Conservation (phyloP, 2,797 vertebrate species). For the Sciurus vulgaris region DNA sequence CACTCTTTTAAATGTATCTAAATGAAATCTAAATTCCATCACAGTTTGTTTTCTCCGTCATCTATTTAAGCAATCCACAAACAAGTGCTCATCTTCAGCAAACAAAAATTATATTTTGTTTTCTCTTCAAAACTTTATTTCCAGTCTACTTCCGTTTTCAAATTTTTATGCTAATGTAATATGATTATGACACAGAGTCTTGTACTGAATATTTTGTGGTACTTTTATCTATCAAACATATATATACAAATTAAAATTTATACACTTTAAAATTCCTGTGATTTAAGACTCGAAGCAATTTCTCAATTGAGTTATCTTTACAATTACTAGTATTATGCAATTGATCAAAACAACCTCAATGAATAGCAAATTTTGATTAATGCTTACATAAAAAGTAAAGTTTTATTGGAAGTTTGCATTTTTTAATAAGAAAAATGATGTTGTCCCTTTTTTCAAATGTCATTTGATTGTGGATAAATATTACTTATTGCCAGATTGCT, state of each 20-base stretch:
- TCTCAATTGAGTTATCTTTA: conserved; percentile 45
- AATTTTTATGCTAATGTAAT: conserved; percentile 64
- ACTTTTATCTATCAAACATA: conserved; percentile 50
- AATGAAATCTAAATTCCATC: conserved; percentile 30
- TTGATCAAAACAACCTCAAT: conserved; percentile 53
- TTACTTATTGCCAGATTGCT: conserved; percentile 49
- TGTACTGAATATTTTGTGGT: conserved; percentile 28
- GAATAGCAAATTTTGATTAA: conserved; percentile 51
- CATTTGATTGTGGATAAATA: conserved; percentile 3
- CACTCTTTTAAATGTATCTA: conserved; percentile 60
- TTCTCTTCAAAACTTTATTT: conserved; percentile 60
- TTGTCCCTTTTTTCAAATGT: conserved; percentile 16
- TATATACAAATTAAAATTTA: conserved; percentile 61
- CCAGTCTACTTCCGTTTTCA: conserved; percentile 36
- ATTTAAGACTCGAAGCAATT: conserved; percentile 35
- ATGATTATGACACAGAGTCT: conserved; percentile 48
- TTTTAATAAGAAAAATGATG: conserved; percentile 50
- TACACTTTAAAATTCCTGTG: conserved; percentile 13
- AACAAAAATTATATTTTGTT: neutral
- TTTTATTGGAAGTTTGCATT: conserved; percentile 27
- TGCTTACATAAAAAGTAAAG: neutral
- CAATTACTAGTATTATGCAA: neutral
- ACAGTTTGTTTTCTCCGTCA: neutral
- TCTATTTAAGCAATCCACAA: neutral
- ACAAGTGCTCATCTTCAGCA: neutral